Evolutionary conservation across 1,140 invertebrate species (phyloP), one percentile per base, ranked within the genome.

Genomic region (Eupeodes corollae): DNA sequence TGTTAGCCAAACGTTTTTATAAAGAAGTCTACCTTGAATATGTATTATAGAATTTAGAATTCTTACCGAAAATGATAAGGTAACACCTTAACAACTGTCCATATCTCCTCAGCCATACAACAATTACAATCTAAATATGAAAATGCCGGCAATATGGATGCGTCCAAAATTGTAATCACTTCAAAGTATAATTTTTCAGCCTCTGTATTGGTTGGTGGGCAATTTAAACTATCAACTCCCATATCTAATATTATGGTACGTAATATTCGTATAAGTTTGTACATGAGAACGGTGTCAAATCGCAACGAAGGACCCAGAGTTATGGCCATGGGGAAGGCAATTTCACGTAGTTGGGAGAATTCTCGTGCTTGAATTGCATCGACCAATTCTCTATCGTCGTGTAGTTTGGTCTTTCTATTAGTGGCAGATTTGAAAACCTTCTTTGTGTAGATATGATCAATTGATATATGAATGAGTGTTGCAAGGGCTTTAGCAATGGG

Each of bases 61-160:
- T 47, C 44, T 58, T 71, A 86, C 79, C 87, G 80, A 67, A 83
- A 81, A 59, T 95, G 84, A 72, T 99, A 98, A 2, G 93, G 87
- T 71, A 91, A 95, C 33, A 87, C 72, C 62, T 91, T 91, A 1
- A 99, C 66, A 42, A 98, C 78, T 37, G 80, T 82, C 88, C 96
- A 99, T 33, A 99, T 75, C 69, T 98, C 92, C 70, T 98, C 93
- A 18, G 93, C 88, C 58, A 98, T 81, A 55, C 89, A 91, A 63
- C 91, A 96, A 68, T 98, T 98, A 51, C 86, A 86, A 51, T 95
- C 89, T 72, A 95, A 79, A 50, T 96, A 81, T 0, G 90, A 90
- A 1, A 98, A 71, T 0, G 91, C 82, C 0, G 95, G 95, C 42
- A 99, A 69, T 32, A 98, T 78, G 2, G 84, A 81, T 14, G 86